These are phyloP conservation scores for Prochilodus magdalenae DNA, from an alignment of 2,113 vertebrate genomes.

Conservation along the genomic window DNA sequence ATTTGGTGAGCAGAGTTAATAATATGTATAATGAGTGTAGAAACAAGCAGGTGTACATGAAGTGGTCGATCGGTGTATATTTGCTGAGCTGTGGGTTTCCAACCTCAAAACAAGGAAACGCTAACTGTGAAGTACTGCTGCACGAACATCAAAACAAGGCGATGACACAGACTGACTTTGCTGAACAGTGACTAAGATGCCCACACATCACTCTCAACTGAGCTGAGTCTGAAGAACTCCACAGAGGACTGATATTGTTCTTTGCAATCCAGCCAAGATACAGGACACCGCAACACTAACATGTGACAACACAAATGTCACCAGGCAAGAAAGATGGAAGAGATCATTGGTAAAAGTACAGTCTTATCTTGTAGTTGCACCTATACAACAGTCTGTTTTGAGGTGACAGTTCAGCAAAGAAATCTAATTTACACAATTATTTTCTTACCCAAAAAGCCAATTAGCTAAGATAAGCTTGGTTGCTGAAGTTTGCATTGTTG, in stretches of 20 bases:
- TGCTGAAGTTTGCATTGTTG: too few relatives aligned
- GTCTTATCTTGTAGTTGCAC: too few relatives aligned
- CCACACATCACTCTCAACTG: slow-evolving; percentile 44
- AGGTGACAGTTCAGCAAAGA: too few relatives aligned
- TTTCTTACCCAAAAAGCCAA: too few relatives aligned
- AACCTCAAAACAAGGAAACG: neutral
- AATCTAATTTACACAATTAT: too few relatives aligned
- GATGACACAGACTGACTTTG: slow-evolving; percentile 41
- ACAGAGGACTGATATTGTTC: slow-evolving; percentile 13
- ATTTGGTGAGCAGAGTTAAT: too few relatives aligned
- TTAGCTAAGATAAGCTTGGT: too few relatives aligned
- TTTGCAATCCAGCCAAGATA: slow-evolving; percentile 17
- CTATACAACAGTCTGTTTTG: too few relatives aligned
- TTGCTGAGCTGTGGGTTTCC: neutral
- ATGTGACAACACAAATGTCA: neutral
- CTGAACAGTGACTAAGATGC: slow-evolving; percentile 49
- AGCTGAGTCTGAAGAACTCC: slow-evolving; percentile 32
- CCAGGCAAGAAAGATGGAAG: neutral
- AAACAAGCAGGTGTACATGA: too few relatives aligned
- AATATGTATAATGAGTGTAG: too few relatives aligned
- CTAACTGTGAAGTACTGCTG: slow-evolving; percentile 4
- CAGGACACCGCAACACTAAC: neutral
- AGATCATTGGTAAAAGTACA: too few relatives aligned
- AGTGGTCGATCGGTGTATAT: neutral
- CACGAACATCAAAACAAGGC: slow-evolving; percentile 52